phyloP scores from a whole-genome alignment of 2,888 invertebrate species.

The Cheilosia impressa region DNA sequence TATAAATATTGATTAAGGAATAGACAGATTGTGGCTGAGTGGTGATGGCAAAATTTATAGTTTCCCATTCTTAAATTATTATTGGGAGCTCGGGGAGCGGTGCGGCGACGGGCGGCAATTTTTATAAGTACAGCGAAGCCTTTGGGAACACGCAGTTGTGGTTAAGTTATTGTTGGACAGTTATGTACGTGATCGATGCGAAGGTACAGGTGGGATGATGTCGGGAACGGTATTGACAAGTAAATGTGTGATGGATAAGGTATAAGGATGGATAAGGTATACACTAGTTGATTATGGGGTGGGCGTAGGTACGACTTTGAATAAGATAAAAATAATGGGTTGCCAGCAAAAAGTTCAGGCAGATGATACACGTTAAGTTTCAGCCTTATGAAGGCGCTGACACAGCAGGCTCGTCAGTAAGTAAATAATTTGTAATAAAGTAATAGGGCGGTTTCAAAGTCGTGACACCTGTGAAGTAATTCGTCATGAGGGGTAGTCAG shows the following conservation, averaged over 20 bases:
- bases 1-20: slow-evolving; percentile 51
- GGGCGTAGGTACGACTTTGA: neutral
- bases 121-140: neutral
- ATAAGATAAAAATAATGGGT: slow-evolving; percentile 2
- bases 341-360: slow-evolving; percentile 8
- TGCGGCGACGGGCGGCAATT: neutral
- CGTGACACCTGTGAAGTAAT: neutral
- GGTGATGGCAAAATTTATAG: slow-evolving; percentile 27
- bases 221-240: neutral
- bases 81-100: neutral
- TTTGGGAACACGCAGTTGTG: neutral
- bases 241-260: slow-evolving; percentile 26
- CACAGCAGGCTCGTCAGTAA: neutral
- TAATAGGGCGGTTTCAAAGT: neutral
- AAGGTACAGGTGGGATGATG: slow-evolving; percentile 33
- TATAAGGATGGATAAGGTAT: slow-evolving; percentile 10
- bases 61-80: slow-evolving; percentile 30
- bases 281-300: neutral
- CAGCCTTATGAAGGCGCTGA: neutral
- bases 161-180: slow-evolving; percentile 23
- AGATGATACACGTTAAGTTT: slow-evolving; percentile 8
- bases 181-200: slow-evolving; percentile 42
- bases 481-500: neutral
- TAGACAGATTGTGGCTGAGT: slow-evolving; percentile 42
- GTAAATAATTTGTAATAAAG: slow-evolving; percentile 12